phyloP scores from a whole-genome alignment of 2,113 vertebrate species.

The Picathartes gymnocephalus region DNA sequence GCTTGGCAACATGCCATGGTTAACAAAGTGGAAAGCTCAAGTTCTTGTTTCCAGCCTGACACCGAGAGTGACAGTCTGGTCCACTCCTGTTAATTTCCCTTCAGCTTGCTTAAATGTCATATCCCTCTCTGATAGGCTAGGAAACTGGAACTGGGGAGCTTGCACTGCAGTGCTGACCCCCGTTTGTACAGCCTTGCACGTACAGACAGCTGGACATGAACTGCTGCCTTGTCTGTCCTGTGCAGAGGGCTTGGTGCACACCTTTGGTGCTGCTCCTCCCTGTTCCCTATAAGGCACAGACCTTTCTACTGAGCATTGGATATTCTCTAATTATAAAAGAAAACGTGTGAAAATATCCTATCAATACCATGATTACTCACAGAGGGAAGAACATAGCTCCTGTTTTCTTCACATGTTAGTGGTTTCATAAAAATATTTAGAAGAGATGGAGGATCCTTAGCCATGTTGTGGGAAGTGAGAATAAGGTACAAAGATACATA shows the following conservation, averaged over 20 bases:
- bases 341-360: not conserved
- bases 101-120: not conserved
- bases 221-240: not conserved
- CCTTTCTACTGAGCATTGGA: not conserved
- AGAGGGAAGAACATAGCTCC: not conserved
- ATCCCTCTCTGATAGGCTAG: not conserved
- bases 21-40: not conserved
- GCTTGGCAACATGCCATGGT: not conserved
- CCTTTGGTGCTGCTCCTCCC: not conserved
- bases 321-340: not conserved
- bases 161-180: not conserved
- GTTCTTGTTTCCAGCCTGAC: not conserved
- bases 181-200: not conserved
- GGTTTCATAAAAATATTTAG: not conserved
- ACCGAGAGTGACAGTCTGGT: not conserved
- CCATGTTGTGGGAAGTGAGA: not conserved
- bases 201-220: not conserved
- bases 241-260: not conserved
- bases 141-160: not conserved
- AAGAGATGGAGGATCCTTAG: not conserved
- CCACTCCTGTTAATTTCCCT: not conserved
- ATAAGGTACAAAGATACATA: not conserved
- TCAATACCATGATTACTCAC: not conserved
- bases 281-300: not conserved
- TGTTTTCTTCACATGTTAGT: not conserved